Base-by-base conservation (phyloP, 2,113 vertebrate genomes). In the Tautogolabrus adspersus region DNA sequence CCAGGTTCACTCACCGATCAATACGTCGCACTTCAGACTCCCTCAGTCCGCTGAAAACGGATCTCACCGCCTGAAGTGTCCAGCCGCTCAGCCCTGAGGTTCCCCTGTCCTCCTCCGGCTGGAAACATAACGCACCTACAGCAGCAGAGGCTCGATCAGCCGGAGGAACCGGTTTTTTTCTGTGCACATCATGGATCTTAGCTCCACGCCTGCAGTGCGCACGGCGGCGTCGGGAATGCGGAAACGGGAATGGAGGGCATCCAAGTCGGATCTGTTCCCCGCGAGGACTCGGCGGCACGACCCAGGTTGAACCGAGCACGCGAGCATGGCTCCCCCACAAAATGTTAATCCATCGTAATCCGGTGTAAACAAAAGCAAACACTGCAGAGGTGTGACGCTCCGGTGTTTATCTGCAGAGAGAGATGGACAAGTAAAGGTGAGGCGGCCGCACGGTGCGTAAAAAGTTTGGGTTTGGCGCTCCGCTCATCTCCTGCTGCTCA, bases 91-190 rank as follows among this genome's bases (percentile, higher is more conserved):
- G 40, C 74, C 42, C 78, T 74, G 34, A 74, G 65, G 47, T 10
- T 60, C 5, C 22, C 26, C 46, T 69, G 38, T 75, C 67, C 23
- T 55, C 62, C 66, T 46, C 44, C 13, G 62, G 34, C 67, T 61
- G 80, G 49, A 57, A 79, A 70, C 87, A 92, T 89, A 46, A 26
- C 72, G 84, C 80, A 18, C 64, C 76, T 38, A 63, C 81, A 72
- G 83, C 91, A 66, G 16, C 16, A 47, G 44, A 10, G 72, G 72
- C 77, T 56, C 55, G 93, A 84, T 65, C 23, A 92, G 72, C 94
- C 88, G 90, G 94, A 92, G 81, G 78, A 93, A 95, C 94, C 93
- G 87, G 94, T 95, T 94, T 88, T 34, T 37, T 70, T 78, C 73
- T 78, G 84, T 79, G 69, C 66, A 55, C 77, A 44, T 81, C 86